Evolutionary conservation across 2,113 vertebrate species (phyloP), one percentile per base, ranked within the genome.

Genomic region (Muntiacus muntjak): DNA sequence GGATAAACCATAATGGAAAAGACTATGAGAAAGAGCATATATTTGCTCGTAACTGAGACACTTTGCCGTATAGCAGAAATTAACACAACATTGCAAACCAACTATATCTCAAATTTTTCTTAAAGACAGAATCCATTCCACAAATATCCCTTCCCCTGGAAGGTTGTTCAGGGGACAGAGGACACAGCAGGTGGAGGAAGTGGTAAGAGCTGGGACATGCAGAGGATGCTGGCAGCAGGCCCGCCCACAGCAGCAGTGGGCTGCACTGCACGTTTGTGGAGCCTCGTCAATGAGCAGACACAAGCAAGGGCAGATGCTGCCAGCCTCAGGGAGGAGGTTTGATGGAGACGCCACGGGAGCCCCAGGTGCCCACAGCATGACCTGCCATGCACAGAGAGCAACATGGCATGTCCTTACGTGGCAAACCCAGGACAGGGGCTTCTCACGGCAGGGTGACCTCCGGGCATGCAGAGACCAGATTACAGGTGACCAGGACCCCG

Each of bases 391-490:
- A 40, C 90, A 71, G 55, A n/a, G 4, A 89, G 28, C 64, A 4
- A 10, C 0, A 0, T 9, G 33, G 7, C 26, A 45, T 52, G 13
- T 16, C 64, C 47, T 76, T 30, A 2, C 4, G 3, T 71, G 81
- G 40, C 7, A 50, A 30, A 23, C 17, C 74, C 40, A 10, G 23
- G 87, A 71, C 25, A 26, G 12, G 54, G 33, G 43, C 36, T 62
- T 89, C 23, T 45, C 10, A 9, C 7, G 40, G 12, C 62, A 30
- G 87, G 54, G 40, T 76, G 83, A 43, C 57, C 50, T 93, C 87
- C 28, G 25, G 30, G 50, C 19, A 12, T 3, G 2, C 43, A 43
- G 19, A 43, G 26, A 5, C 81, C 81, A 36, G 81, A 55, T 40
- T 55, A 26, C 33, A 83, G 52, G 55, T 21, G 17, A 55, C 4